A percentile compares a stretch with the other conserved stretches of the same genome.
Evolutionary conservation across 2,888 invertebrate species (phyloP).

Genomic region (Megastigmus dorsalis): DNA sequence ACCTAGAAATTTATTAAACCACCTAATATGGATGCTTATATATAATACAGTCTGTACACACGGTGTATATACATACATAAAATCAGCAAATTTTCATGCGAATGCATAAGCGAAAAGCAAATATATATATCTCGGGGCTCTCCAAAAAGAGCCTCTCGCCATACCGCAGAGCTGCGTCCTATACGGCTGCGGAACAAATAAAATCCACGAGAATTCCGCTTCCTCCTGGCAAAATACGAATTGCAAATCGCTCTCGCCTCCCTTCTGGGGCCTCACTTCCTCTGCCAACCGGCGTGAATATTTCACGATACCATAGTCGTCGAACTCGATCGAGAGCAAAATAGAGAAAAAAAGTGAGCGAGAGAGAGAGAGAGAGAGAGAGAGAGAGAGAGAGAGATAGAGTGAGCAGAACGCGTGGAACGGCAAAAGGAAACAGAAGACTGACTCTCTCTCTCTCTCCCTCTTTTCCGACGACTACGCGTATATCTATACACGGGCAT

Average conservation of each 20-base stretch:
- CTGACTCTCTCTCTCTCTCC: constrained; percentile 16
- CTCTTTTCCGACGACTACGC: too few species aligned
- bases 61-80: background rate
- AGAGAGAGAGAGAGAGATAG: background rate
- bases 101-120: constrained; percentile 15
- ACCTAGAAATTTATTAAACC: too few species aligned
- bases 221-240: constrained; percentile 56
- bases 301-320: constrained; percentile 25
- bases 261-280: too few species aligned
- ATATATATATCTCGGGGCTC: background rate
- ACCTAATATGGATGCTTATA: too few species aligned
- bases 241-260: constrained; percentile 41
- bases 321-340: constrained; percentile 30
- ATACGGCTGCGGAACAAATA: too few species aligned
- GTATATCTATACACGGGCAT: background rate
- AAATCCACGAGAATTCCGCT: constrained; percentile 30
- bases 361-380: background rate
- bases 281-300: background rate
- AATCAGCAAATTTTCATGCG: background rate
- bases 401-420: background rate
- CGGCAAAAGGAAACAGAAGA: constrained; percentile 44
- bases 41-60: too few species aligned
- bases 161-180: too few species aligned
- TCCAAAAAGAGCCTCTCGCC: background rate
- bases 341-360: constrained; percentile 2